Evolutionary conservation across 1,140 invertebrate genomes (phyloP).

Genomic region (Akabosia matsudoensis): DNA sequence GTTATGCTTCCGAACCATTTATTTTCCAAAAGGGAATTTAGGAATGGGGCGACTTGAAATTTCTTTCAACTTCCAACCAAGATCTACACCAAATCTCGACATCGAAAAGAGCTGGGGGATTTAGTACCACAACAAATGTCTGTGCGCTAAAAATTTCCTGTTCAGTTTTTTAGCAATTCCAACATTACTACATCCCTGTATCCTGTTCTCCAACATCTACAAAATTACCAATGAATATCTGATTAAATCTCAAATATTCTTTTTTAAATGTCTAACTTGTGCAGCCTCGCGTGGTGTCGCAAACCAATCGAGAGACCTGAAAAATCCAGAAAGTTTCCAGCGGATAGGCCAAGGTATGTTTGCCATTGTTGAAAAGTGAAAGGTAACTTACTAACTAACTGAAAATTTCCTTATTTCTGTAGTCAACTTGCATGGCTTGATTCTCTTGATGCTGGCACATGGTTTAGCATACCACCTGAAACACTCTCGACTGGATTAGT

Average conservation of each 20-base stretch:
- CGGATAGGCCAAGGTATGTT: neutral
- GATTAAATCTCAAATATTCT: too few relatives aligned
- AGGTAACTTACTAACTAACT: neutral
- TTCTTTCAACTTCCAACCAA: too few relatives aligned
- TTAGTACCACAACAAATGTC: neutral
- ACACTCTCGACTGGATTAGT: neutral
- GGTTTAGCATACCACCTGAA: conserved; percentile 2
- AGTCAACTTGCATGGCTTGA: conserved; percentile 2
- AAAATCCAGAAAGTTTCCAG: neutral
- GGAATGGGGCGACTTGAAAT: too few relatives aligned
- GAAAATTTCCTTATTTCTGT: neutral
- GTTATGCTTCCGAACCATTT: too few relatives aligned
- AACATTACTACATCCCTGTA: too few relatives aligned
- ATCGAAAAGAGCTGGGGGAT: neutral
- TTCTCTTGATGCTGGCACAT: neutral
- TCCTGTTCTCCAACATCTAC: too few relatives aligned
- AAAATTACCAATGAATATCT: too few relatives aligned
- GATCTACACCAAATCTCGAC: too few relatives aligned
- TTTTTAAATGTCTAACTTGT: neutral
- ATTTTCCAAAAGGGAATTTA: neutral
- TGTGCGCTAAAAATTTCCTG: neutral
- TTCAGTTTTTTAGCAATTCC: too few relatives aligned
- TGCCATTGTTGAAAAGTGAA: too few relatives aligned
- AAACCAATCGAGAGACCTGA: neutral
- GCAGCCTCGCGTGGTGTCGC: neutral